These are phyloP conservation scores for Chromobotia macracanthus DNA, from an alignment of 2,797 vertebrate genomes.

Conservation along the genomic window DNA sequence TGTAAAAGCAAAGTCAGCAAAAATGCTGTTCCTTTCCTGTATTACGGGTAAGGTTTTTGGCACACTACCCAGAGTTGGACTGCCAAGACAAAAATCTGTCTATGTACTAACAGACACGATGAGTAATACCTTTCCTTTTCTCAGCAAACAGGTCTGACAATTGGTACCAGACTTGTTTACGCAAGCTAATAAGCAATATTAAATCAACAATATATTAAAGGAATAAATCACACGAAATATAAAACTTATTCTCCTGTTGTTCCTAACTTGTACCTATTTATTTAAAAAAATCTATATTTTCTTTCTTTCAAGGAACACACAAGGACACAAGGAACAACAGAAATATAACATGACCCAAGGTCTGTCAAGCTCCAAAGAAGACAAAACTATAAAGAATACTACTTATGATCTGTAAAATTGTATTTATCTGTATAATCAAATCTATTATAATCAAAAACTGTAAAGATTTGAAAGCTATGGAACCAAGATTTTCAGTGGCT, in stretches of 20 bases:
- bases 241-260: not conserved
- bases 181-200: not conserved
- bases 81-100: not conserved
- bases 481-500: no score
- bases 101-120: not conserved
- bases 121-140: not conserved
- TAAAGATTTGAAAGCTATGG: no score
- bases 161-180: not conserved
- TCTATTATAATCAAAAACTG: no score
- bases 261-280: not conserved
- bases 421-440: no score
- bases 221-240: no score
- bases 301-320: not conserved
- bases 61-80: not conserved
- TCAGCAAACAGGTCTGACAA: not conserved
- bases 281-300: no score
- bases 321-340: not conserved
- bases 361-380: no score
- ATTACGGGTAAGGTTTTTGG: not conserved
- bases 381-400: no score
- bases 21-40: conserved; percentile 63
- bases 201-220: not conserved
- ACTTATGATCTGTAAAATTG: no score
- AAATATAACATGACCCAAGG: not conserved
- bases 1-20: conserved; percentile 73